A percentile compares a stretch with the other conserved stretches of the same genome.
Conservation (phyloP, 2,113 vertebrate genomes). For the Dipodomys ordii region DNA sequence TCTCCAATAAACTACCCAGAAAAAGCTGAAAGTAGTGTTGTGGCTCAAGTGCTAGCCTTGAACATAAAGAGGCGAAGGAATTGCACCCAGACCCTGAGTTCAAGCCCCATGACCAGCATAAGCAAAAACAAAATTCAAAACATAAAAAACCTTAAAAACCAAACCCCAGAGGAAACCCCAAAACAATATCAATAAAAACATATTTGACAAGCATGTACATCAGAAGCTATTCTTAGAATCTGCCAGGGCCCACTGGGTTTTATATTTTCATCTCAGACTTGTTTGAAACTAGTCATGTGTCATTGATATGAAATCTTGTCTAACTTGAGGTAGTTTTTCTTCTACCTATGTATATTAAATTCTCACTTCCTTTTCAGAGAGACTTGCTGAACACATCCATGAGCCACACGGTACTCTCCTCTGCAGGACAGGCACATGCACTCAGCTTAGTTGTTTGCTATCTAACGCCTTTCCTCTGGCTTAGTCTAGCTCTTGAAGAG, state of each 20-base stretch:
- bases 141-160: too few species aligned
- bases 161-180: too few species aligned
- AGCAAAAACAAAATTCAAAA: too few species aligned
- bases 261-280: not conserved
- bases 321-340: not conserved
- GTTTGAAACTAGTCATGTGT: constrained; percentile 20
- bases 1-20: too few species aligned
- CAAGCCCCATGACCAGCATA: too few species aligned
- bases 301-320: not conserved
- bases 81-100: too few species aligned
- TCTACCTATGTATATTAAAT: not conserved
- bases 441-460: not conserved
- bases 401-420: not conserved
- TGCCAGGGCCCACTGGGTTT: not conserved
- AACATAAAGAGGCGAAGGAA: too few species aligned
- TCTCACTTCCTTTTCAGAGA: constrained; percentile 25
- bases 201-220: not conserved
- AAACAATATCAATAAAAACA: constrained; percentile 4
- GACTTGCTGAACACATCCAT: not conserved
- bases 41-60: too few species aligned
- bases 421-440: constrained; percentile 19
- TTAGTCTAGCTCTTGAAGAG: constrained; percentile 40
- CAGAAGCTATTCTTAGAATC: not conserved
- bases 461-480: not conserved
- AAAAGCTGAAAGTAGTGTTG: too few species aligned